Conservation (phyloP, 2,888 invertebrate species). For the Cotesia congregata region DNA sequence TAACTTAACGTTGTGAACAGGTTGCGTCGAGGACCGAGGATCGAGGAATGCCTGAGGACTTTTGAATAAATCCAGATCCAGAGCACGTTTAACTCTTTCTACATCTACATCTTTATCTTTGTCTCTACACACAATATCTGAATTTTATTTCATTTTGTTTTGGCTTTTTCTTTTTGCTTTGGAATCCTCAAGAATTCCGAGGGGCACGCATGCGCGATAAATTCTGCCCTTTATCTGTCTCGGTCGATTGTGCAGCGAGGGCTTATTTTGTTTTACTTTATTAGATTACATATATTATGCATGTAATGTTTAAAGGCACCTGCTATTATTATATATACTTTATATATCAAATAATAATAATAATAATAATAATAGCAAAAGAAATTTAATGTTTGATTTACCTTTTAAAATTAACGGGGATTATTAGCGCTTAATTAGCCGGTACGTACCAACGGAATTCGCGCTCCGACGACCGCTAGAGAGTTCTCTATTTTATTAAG, state of each 20-base stretch:
- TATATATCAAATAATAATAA: too few relatives aligned
- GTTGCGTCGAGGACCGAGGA: background rate
- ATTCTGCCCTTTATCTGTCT: background rate
- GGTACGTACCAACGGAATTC: constrained; percentile 13
- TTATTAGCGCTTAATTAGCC: constrained; percentile 18
- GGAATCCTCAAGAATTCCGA: background rate
- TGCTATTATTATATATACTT: background rate
- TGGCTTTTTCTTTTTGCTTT: background rate
- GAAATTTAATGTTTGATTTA: background rate
- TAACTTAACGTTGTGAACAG: background rate
- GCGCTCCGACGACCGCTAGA: background rate
- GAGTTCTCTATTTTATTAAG: background rate
- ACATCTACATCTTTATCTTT: constrained; percentile 1
- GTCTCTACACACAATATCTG: background rate
- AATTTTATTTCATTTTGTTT: background rate
- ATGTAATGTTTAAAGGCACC: too few relatives aligned
- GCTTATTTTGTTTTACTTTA: background rate
- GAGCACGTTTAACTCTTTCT: constrained; percentile 1
- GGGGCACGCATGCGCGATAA: background rate
- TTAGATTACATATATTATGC: background rate
- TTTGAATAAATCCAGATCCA: background rate
- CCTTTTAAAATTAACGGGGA: background rate
- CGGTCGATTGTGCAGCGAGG: background rate
- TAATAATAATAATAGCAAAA: background rate
- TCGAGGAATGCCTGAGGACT: background rate